These are phyloP conservation scores for Hiodon tergisus DNA, from an alignment of 2,113 vertebrate genomes.

Conservation along the genomic window DNA sequence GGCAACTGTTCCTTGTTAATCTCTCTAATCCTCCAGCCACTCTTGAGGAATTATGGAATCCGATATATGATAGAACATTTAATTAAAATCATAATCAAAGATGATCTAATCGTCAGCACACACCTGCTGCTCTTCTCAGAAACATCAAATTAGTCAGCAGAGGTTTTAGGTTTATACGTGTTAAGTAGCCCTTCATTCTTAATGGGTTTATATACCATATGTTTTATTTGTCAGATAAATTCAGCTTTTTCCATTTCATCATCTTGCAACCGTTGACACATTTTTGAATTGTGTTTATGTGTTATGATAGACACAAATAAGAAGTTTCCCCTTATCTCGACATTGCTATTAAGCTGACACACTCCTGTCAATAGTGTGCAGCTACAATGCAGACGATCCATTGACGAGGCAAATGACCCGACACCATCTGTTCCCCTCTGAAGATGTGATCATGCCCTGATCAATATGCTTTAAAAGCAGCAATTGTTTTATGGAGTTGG, in stretches of 20 bases:
- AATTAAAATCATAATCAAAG: conserved; percentile 91
- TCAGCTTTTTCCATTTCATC: conserved; percentile 5
- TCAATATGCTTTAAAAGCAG: conserved; percentile 13
- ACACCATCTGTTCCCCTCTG: not conserved
- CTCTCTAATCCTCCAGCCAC: conserved; percentile 39
- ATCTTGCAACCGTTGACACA: not conserved
- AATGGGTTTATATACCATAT: conserved; percentile 40
- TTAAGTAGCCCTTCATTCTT: conserved; percentile 49
- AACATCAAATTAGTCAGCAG: conserved; percentile 63
- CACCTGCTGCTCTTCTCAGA: conserved; percentile 75
- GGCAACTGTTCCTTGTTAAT: conserved; percentile 36
- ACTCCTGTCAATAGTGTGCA: not conserved
- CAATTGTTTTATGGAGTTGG: conserved; percentile 17
- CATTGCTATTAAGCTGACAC: not conserved
- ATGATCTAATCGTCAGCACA: conserved; percentile 85
- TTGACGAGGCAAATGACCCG: conserved; percentile 9
- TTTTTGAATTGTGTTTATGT: conserved; percentile 9
- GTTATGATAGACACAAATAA: conserved; percentile 4
- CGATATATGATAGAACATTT: conserved; percentile 72
- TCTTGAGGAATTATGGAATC: conserved; percentile 41
- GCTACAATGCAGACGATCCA: not conserved
- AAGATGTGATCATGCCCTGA: conserved; percentile 4
- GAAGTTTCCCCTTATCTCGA: not conserved
- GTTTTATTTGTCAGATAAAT: conserved; percentile 18
- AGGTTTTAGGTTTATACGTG: conserved; percentile 69